phyloP scores from a whole-genome alignment of 2,888 invertebrate species.

The Melinaea menophilus region DNA sequence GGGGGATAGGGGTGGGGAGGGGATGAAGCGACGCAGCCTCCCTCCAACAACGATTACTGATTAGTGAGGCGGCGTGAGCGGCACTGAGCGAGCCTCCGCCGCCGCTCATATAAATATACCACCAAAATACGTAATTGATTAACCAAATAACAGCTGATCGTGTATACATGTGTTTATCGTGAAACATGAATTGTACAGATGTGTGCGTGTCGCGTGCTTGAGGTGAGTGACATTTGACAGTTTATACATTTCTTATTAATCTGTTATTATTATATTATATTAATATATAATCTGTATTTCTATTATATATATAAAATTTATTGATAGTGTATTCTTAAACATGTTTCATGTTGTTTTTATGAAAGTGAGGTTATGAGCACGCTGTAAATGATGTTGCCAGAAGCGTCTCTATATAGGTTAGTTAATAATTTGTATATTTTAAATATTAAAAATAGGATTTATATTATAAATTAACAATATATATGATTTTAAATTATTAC shows the following conservation, averaged over 20 bases:
- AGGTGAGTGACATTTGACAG: constrained; percentile 47
- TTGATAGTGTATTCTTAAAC: background rate
- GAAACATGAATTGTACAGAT: constrained; percentile 57
- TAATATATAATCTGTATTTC: background rate
- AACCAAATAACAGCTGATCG: constrained; percentile 61
- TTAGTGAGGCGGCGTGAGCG: constrained; percentile 75
- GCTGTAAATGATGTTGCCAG: constrained; percentile 8
- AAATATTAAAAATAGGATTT: too few relatives aligned
- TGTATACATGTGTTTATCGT: constrained; percentile 66
- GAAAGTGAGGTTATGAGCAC: constrained; percentile 19
- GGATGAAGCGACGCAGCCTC: constrained; percentile 70
- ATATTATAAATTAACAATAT: too few relatives aligned
- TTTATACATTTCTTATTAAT: constrained; percentile 17
- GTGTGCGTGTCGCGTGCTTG: constrained; percentile 42
- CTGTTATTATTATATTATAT: background rate
- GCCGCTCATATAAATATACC: constrained; percentile 35
- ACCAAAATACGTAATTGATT: constrained; percentile 32
- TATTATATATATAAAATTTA: too few relatives aligned
- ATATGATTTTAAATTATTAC: too few relatives aligned
- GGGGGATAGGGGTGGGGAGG: constrained; percentile 37
- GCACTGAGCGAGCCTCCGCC: constrained; percentile 63
- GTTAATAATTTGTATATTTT: background rate
- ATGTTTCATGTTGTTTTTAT: constrained; percentile 19
- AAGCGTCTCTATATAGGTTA: background rate
- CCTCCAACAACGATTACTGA: constrained; percentile 79